These are phyloP conservation scores for Kryptolebias marmoratus DNA, from an alignment of 2,113 vertebrate genomes.

Conservation along the genomic window DNA sequence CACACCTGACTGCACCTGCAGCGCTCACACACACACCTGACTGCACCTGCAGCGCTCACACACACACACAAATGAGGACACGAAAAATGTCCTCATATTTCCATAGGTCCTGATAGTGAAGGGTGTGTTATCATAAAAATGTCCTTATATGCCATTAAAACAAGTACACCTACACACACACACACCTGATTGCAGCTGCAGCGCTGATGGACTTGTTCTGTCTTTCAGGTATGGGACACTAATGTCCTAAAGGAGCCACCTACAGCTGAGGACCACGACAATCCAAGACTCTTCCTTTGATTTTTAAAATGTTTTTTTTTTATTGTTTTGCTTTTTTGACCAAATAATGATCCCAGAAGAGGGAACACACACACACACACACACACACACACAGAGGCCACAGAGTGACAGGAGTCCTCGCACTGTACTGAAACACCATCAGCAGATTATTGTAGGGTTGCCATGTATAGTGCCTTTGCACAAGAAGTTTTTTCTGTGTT, in stretches of 20 bases:
- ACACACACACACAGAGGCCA: constrained; percentile 27
- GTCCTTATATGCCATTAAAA: no score
- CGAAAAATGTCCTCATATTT: no score
- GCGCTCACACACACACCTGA: no score
- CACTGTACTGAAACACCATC: constrained; percentile 87
- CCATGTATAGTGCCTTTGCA: constrained; percentile 87
- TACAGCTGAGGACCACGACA: constrained; percentile 82
- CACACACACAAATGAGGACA: no score
- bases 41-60: no score
- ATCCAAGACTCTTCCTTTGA: constrained; percentile 85
- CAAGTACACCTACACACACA: no score
- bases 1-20: no score
- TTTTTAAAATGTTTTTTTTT: constrained; percentile 11
- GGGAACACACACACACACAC: background rate
- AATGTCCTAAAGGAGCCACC: constrained; percentile 78
- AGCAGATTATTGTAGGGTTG: constrained; percentile 69
- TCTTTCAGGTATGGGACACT: constrained; percentile 78
- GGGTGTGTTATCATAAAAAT: no score
- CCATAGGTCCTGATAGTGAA: no score
- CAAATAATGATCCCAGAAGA: constrained; percentile 61
- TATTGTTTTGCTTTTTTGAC: constrained; percentile 73
- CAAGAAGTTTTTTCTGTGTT: constrained; percentile 78
- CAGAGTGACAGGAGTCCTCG: constrained; percentile 74
- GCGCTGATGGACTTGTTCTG: constrained; percentile 22
- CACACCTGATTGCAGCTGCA: background rate